Evolutionary conservation across 2,113 vertebrate genomes (phyloP).

Genomic region (Phyllostomus hastatus): DNA sequence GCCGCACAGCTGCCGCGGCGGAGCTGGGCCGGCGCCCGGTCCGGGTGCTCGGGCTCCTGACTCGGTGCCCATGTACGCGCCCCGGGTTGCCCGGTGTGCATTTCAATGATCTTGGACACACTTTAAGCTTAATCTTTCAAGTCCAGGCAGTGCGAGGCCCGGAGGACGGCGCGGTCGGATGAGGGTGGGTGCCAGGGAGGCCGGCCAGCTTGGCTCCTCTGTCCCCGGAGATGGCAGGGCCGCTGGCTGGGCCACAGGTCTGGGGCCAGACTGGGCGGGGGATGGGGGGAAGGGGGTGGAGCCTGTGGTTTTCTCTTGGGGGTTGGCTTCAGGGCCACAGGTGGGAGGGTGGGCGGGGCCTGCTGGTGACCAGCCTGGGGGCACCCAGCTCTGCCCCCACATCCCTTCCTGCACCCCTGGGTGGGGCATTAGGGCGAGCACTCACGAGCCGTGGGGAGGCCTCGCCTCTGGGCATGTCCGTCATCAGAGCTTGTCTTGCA

Average conservation of each 20-base stretch:
- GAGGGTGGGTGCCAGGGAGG: accelerated
- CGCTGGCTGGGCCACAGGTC: no score
- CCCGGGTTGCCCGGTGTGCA: accelerated
- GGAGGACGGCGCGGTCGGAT: accelerated
- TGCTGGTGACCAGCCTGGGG: accelerated
- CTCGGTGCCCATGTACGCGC: accelerated
- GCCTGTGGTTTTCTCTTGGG: background rate
- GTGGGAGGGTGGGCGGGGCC: background rate
- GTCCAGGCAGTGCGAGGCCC: background rate
- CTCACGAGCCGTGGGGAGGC: no score
- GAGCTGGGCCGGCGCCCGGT: no score
- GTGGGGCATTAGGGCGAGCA: no score
- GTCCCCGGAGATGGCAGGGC: background rate
- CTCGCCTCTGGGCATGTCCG: no score
- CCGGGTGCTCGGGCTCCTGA: background rate
- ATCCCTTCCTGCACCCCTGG: accelerated
- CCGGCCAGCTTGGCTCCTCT: background rate
- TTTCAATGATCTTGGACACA: background rate
- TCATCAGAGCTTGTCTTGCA: no score
- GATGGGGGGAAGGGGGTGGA: accelerated
- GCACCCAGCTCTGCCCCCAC: no score
- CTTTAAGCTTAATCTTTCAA: background rate
- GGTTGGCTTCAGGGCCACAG: no score
- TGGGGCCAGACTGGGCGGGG: no score
- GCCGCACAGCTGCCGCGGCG: accelerated